Percentiles rank a stretch among this genome's conserved stretches.
These are phyloP conservation scores for Dryadula phaetusa DNA, from an alignment of 2,888 invertebrate species.

Conservation along the genomic window DNA sequence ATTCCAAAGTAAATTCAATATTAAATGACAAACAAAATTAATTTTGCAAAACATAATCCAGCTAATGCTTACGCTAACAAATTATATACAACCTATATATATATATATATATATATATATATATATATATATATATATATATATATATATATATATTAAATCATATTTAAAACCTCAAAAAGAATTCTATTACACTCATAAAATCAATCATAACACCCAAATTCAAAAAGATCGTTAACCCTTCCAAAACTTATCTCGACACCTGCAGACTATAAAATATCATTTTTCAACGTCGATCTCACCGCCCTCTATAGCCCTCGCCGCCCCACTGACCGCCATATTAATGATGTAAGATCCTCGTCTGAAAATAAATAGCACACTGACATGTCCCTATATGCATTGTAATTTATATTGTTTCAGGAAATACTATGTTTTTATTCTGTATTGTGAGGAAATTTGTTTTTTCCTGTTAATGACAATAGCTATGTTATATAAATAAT, in stretches of 20 bases:
- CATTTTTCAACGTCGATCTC: conserved; percentile 76
- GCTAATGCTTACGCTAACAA: neutral
- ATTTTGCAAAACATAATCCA: neutral
- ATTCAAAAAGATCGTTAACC: conserved; percentile 18
- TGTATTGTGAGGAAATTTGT: neutral
- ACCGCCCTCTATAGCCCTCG: conserved; percentile 65
- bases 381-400: conserved; percentile 75
- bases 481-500: too few species aligned
- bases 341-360: conserved; percentile 71
- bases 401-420: conserved; percentile 72
- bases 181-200: neutral
- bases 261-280: conserved; percentile 63
- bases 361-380: conserved; percentile 74
- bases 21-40: neutral
- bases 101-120: too few species aligned
- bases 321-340: conserved; percentile 74
- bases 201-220: conserved; percentile 5
- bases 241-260: conserved; percentile 46
- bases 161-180: neutral
- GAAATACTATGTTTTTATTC: conserved; percentile 35
- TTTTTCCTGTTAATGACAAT: conserved; percentile 19
- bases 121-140: too few species aligned
- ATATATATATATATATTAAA: too few species aligned
- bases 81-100: neutral
- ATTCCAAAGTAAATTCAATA: conserved; percentile 6